Base-by-base conservation (phyloP, 2,113 vertebrate genomes). In the Lepisosteus oculatus region DNA sequence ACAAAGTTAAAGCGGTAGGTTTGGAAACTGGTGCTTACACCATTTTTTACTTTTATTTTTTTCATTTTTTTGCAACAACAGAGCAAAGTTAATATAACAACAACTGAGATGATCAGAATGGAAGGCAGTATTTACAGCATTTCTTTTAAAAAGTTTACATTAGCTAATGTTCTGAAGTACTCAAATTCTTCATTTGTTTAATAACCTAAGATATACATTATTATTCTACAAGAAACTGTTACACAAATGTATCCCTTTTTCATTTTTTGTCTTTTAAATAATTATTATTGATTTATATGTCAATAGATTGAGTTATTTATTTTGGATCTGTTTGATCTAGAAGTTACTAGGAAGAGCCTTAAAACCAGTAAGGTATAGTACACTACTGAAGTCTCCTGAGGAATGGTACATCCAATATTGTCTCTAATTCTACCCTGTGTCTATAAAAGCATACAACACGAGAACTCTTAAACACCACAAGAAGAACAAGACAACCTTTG, bases 121-220 rank as follows among this genome's bases (percentile, higher is more conserved):
- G 88, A 90, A 93, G 95, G 95, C 94, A 88, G 88, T 95, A 97
- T 98, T 89, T 98, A 99, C 97, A 99, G 95, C 93, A 13, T 92
- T 83, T 93, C 89, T 79, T 94, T 94, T 92, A 67, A 63, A 91
- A 93, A 91, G 93, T 92, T 92, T 93, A 94, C 94, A 90, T 93
- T 92, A 93, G 92, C 93, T 95, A 95, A 91, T 92, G 93, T 93
- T 92, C 91, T 91, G 93, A 94, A 91, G 92, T 94, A 95, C 86
- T 96, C 93, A 94, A 96, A 95, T 91, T 88, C 91, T 89, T 90
- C 92, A 93, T 76, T 78, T 82, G 70, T 82, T 85, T 85, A 85
- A 79, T 85, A 89, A 92, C 95, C 95, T 97, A 96, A 95, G 93
- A 94, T 98, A 97, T 95, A 97, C 94, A 96, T 89, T 92, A 92